phyloP scores from a whole-genome alignment of 2,888 invertebrate species.

The Brachyptera putata region DNA sequence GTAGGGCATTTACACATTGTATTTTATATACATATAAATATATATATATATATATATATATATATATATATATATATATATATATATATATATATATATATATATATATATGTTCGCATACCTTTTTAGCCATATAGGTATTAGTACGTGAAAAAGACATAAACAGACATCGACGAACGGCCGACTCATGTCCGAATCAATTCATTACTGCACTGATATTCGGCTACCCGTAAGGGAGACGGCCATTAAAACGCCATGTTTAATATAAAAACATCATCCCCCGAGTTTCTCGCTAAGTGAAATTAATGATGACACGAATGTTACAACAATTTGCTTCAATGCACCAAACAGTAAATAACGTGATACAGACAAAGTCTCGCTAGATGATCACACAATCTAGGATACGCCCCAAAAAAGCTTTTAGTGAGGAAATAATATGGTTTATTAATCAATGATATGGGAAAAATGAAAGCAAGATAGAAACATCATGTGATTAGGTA shows the following conservation, averaged over 20 bases:
- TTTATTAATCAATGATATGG: slow-evolving; percentile 11
- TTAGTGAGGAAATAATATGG: slow-evolving; percentile 13
- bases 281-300: neutral
- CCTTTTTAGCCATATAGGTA: too few species aligned
- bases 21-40: too few species aligned
- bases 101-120: too few species aligned
- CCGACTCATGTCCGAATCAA: neutral
- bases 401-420: slow-evolving; percentile 19
- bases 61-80: too few species aligned
- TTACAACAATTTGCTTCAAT: slow-evolving; percentile 18
- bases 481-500: too few species aligned
- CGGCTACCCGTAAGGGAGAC: neutral
- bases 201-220: neutral
- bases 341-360: slow-evolving; percentile 13
- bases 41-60: too few species aligned
- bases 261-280: neutral
- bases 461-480: too few species aligned
- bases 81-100: too few species aligned
- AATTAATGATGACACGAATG: slow-evolving; percentile 21
- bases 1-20: too few species aligned
- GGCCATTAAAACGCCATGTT: slow-evolving; percentile 18
- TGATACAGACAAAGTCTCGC: slow-evolving; percentile 4
- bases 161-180: too few species aligned
- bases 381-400: slow-evolving; percentile 1
- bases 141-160: too few species aligned